Conservation (phyloP, 2,797 vertebrate genomes). For the Heliangelus exortis region DNA sequence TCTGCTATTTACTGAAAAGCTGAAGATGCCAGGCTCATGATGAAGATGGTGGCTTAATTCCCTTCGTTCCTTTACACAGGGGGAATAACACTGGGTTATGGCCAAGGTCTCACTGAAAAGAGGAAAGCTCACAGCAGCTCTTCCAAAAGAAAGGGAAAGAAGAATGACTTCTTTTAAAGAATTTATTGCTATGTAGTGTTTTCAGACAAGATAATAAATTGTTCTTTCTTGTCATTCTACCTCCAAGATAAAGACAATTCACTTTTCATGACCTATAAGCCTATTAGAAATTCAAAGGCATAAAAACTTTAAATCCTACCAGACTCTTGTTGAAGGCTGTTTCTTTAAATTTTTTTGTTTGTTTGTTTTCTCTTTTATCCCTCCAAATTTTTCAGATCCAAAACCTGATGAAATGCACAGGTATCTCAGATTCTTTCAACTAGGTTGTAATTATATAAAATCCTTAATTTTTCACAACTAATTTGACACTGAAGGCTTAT, state of each 20-base stretch:
- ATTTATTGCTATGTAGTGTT: constrained; percentile 28
- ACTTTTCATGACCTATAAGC: constrained; percentile 22
- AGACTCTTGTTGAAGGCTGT: not conserved
- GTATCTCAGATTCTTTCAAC: not conserved
- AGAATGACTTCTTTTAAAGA: constrained; percentile 5
- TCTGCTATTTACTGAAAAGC: not conserved
- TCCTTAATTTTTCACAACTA: not conserved
- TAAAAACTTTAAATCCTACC: constrained; percentile 15
- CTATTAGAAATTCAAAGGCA: constrained; percentile 11
- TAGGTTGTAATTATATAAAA: not conserved
- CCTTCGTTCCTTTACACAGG: not conserved
- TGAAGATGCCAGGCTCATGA: not conserved
- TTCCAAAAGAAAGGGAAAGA: constrained; percentile 7
- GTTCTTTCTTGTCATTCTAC: not conserved
- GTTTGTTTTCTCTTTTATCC: not conserved
- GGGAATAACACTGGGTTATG: not conserved
- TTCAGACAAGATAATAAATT: constrained; percentile 39
- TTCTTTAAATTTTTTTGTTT: not conserved
- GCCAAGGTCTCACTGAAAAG: not conserved
- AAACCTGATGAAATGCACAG: not conserved
- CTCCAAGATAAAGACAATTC: constrained; percentile 29
- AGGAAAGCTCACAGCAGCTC: not conserved
- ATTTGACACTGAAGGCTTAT: not conserved
- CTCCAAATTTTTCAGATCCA: not conserved
- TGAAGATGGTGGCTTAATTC: not conserved